Evolutionary conservation across 2,113 vertebrate species (phyloP), one percentile per base, ranked within the genome.

Genomic region (Chaetops frenatus): DNA sequence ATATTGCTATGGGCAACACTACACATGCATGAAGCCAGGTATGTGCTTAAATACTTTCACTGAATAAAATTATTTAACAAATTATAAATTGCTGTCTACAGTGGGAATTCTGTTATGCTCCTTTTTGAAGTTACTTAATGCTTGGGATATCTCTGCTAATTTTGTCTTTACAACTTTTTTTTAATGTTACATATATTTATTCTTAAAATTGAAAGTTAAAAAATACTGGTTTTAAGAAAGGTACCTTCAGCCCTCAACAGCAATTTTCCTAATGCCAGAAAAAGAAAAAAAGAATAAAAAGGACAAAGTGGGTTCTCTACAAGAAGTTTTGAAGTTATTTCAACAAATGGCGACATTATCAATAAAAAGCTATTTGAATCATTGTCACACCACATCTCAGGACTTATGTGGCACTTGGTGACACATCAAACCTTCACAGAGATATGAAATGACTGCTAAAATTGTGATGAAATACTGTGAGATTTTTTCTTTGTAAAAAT

Each of bases 251-350:
- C 3, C 60, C 45, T 74, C 25, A 79, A 16, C 11, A 60, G 4
- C 16, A 77, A 14, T 84, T 88, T 94, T 95, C 19, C 44, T 60
- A 36, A 61, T 64, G 3, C 1, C 1, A 58, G 76, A 78, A 67
- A 16, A 35, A 35, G 12, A 4, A 45, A 16, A 35, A 35, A 14
- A 4, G 9, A 42, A 66, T 28, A 23, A 31, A 65, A 45, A n/a
- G 5, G 2, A 33, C 7, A 91, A 95, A 77, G 3, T 24, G 22
- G 82, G 27, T 51, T 79, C 40, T 79, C 27, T 90, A 38, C 60
- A 70, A 76, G 33, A 77, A 84, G 91, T 78, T 92, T 87, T 93
- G 51, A 92, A 64, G 11, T 91, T 81, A 74, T 90, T 96, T 80
- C 78, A 73, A 67, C 23, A 95, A 91, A 96, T 94, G 50, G 29